Base-by-base conservation (phyloP, 2,113 vertebrate genomes). In the Haplochromis burtoni region DNA sequence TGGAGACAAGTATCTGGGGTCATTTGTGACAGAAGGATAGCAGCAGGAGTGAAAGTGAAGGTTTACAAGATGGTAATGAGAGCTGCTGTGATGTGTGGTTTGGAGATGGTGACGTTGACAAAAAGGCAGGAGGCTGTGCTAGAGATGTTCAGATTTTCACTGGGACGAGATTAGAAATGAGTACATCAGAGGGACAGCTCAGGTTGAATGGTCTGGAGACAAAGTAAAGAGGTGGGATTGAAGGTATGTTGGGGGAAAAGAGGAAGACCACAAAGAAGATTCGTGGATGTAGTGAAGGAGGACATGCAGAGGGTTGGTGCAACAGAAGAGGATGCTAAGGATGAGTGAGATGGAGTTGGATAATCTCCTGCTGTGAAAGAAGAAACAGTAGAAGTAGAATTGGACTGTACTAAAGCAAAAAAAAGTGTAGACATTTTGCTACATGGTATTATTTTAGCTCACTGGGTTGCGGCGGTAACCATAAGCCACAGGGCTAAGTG, bases 391-490 rank as follows among this genome's bases (percentile, higher is more conserved):
- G 55, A 59, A 29, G 57, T 61, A 61, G 14, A 66, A 66, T 21
- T 38, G 1, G 0, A 68, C 63, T 35, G 31, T 68, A 68, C 11
- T 35, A 68, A 68, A 63, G 29, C 9, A 63, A 38, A 68, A 66
- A 66, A 13, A 68, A 21, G 33, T 68, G 63, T 40, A 40, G 63
- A 21, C 1, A 8, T 68, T 21, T 40, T 40, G 11, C 33, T 40
- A 21, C 63, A 68, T 68, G 7, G 63, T 68, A 5, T 1, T 40
- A 68, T 38, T 68, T 40, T 40, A 13, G 19, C 4, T 40, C 10
- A 38, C 61, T 66, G 33, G 61, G 7, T 66, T 66, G 19, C 0
- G 0, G 11, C 2, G 0, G 1, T 13, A 68, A 68, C 63, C 33
- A 13, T 68, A 40, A 4, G 10, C 19, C 33, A 66, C 61, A 13